These are phyloP conservation scores for Antheraea yamamai DNA, from an alignment of 2,888 invertebrate genomes.

Conservation along the genomic window DNA sequence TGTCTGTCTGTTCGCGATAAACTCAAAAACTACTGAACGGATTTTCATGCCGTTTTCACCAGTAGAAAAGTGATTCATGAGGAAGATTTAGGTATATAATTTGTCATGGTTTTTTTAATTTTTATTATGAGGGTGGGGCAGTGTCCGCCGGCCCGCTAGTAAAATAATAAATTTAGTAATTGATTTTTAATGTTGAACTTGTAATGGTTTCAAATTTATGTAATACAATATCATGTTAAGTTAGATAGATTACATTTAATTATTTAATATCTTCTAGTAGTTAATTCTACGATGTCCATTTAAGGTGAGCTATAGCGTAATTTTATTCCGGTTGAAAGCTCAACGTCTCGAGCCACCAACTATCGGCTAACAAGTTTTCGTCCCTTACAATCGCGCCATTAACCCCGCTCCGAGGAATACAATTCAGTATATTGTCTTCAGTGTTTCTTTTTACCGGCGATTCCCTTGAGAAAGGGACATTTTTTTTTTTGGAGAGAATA, in stretches of 20 bases:
- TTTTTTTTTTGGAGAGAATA: not conserved
- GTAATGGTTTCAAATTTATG: not conserved
- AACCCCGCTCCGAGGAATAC: slow-evolving; percentile 51
- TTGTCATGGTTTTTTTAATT: too few species aligned
- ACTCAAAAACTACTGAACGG: too few species aligned
- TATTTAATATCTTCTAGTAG: not conserved
- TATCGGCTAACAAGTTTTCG: slow-evolving; percentile 56
- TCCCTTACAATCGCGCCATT: slow-evolving; percentile 58
- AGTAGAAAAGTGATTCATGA: too few species aligned
- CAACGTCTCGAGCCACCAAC: slow-evolving; percentile 31
- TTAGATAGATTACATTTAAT: not conserved
- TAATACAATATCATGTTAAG: not conserved
- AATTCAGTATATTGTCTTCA: slow-evolving; percentile 50
- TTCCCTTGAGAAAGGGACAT: not conserved
- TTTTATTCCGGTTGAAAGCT: slow-evolving; percentile 9
- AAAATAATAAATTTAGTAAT: not conserved
- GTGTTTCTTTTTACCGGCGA: slow-evolving; percentile 36
- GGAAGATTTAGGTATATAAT: too few species aligned
- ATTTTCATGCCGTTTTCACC: too few species aligned
- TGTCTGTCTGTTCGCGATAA: too few species aligned
- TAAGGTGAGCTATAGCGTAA: not conserved
- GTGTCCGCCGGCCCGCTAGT: too few species aligned
- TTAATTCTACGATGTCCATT: not conserved
- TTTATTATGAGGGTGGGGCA: too few species aligned
- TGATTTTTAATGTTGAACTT: not conserved